Base-by-base conservation (phyloP, 2,113 vertebrate species). In the Paramormyrops kingsleyae region DNA sequence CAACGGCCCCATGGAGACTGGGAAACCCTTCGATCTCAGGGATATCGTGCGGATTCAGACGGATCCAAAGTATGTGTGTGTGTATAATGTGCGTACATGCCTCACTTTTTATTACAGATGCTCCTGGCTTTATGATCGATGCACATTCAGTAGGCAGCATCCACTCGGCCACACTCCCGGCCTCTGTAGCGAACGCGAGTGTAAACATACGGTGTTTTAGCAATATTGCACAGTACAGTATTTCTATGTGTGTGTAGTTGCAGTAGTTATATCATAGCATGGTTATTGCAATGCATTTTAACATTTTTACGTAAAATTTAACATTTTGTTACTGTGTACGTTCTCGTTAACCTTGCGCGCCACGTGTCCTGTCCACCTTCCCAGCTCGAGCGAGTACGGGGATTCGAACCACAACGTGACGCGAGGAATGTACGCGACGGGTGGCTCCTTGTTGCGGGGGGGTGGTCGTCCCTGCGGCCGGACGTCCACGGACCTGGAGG, bases 11-110 rank as follows among this genome's bases (percentile, higher is more conserved):
- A 95, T 98, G 95, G 98, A 99, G 94, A 96, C 97, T 49, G 98
- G 98, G 92, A 97, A 97, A 93, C 97, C 98, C 9, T 98, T 99
- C 94, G 98, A 99, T 96, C 97, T 99, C 97, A 98, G 98, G 97
- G 98, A 98, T 94, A 99, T 99, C 90, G 97, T 98, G 94, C 97
- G 98, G 93, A 97, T 98, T 95, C 97, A 98, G 93, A 97, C 97
- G 92, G 97, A 99, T 2, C 95, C 97, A 96, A 99, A 97, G 99
- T 99, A 96, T 13, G n/a, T 59, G 15, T n/a, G 9, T 21, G 5
- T 19, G 9, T 53, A 5, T 62, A 10, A 0, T 50, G 5, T 50
- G 49, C 15, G 49, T 56, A 13, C 12, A 13, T 50, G 0, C 3
- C 10, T 50, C 1, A 3, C 3, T 12, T 49, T 49, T 49, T 50